Conservation (phyloP, 2,888 invertebrate species). For the Epirrita christyi region DNA sequence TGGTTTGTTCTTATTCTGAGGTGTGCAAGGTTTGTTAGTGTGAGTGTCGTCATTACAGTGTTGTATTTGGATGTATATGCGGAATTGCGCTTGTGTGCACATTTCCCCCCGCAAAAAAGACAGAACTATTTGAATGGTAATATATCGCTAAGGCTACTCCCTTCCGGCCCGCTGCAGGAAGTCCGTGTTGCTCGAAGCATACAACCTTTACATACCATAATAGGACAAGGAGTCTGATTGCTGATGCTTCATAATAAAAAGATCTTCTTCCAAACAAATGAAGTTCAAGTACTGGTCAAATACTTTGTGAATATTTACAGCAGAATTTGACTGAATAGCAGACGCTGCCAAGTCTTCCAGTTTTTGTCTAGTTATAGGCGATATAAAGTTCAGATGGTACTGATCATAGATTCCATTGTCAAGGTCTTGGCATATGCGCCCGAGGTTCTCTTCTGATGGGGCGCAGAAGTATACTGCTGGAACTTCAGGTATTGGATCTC, state of each 20-base stretch:
- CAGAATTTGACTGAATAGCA: constrained; percentile 95
- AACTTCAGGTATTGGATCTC: constrained; percentile 98
- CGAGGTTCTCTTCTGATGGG: constrained; percentile 98
- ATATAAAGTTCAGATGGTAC: constrained; percentile 98
- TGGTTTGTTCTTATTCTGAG: no score
- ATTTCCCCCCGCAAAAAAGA: no score
- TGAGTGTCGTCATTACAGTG: no score
- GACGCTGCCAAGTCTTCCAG: constrained; percentile 98
- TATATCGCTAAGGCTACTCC: no score
- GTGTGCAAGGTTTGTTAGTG: no score
- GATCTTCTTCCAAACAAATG: constrained; percentile 98
- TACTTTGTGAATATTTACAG: constrained; percentile 96
- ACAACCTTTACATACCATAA: constrained; percentile 87
- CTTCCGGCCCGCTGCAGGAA: no score
- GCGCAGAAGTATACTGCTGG: constrained; percentile 99
- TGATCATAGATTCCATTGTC: constrained; percentile 96
- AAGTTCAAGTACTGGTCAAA: constrained; percentile 99
- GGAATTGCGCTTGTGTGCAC: no score
- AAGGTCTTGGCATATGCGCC: constrained; percentile 95
- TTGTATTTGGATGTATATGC: no score
- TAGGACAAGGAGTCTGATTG: constrained; percentile 96
- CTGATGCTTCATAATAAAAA: constrained; percentile 97
- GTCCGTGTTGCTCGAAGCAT: no score
- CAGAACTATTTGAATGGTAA: no score
- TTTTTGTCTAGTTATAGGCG: constrained; percentile 96